These are phyloP conservation scores for Pyxicephalus adspersus DNA, from an alignment of 2,113 vertebrate species.

Conservation along the genomic window DNA sequence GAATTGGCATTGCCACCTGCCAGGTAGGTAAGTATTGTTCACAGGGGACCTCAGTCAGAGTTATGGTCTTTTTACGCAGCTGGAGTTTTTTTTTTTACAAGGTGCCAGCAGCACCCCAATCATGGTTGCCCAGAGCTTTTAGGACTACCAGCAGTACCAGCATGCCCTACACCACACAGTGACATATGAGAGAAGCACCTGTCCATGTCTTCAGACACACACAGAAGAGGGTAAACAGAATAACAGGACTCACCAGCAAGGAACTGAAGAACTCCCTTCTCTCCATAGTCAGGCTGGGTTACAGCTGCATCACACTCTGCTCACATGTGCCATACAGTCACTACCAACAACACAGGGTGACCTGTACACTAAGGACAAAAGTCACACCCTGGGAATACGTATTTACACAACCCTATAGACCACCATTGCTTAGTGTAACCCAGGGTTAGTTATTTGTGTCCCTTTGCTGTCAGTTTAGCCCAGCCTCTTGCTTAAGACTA, in stretches of 20 bases:
- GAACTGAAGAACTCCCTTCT: slow-evolving; percentile 18
- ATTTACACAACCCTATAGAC: background rate
- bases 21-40: too few species aligned
- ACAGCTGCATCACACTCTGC: background rate
- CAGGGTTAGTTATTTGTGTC: background rate
- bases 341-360: slow-evolving; percentile 32
- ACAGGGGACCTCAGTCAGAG: too few species aligned
- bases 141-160: background rate
- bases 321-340: background rate
- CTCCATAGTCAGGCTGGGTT: background rate
- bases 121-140: too few species aligned
- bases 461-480: background rate
- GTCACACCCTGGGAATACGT: background rate
- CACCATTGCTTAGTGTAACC: background rate
- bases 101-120: too few species aligned
- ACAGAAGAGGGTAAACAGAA: too few species aligned
- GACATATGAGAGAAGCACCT: background rate
- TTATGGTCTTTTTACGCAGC: too few species aligned
- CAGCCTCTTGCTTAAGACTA: background rate
- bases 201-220: background rate
- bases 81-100: too few species aligned
- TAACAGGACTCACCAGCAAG: slow-evolving; percentile 30
- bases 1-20: too few species aligned
- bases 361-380: slow-evolving; percentile 2
- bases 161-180: background rate